Conservation (phyloP, 2,797 vertebrate species). For the Rhinichthys osculus region DNA sequence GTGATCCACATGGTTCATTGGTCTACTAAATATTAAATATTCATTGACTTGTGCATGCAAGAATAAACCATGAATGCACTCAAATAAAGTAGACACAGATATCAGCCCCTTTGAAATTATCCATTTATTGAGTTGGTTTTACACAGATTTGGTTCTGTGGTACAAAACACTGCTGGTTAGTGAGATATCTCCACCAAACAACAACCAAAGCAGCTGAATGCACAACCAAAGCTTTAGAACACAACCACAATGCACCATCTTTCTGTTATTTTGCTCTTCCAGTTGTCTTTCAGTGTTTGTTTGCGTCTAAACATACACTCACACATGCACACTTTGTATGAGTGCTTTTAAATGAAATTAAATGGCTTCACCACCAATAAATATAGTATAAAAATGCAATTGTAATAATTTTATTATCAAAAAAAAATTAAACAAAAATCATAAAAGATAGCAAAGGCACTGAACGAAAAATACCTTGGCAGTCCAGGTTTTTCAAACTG, state of each 20-base stretch:
- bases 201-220: constrained; percentile 44
- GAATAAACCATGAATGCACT: not conserved
- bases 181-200: constrained; percentile 46
- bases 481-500: constrained; percentile 84
- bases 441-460: constrained; percentile 85
- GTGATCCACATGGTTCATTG: not conserved
- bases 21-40: not conserved
- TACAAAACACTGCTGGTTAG: constrained; percentile 58
- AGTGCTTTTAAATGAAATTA: constrained; percentile 84
- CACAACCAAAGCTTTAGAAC: constrained; percentile 49
- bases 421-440: constrained; percentile 65
- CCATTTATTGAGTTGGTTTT: constrained; percentile 81
- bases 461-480: constrained; percentile 90
- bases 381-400: constrained; percentile 85
- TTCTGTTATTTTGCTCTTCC: constrained; percentile 37
- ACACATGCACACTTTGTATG: constrained; percentile 64
- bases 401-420: constrained; percentile 77
- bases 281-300: constrained; percentile 50
- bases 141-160: constrained; percentile 74
- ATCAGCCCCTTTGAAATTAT: constrained; percentile 71
- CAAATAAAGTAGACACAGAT: constrained; percentile 44
- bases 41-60: not conserved
- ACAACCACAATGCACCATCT: constrained; percentile 48
- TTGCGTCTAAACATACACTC: constrained; percentile 44
- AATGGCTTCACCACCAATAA: constrained; percentile 99